Percentiles rank a stretch among this genome's conserved stretches.
These are phyloP conservation scores for Pangasianodon gigas DNA, from an alignment of 2,113 vertebrate genomes.

Conservation along the genomic window DNA sequence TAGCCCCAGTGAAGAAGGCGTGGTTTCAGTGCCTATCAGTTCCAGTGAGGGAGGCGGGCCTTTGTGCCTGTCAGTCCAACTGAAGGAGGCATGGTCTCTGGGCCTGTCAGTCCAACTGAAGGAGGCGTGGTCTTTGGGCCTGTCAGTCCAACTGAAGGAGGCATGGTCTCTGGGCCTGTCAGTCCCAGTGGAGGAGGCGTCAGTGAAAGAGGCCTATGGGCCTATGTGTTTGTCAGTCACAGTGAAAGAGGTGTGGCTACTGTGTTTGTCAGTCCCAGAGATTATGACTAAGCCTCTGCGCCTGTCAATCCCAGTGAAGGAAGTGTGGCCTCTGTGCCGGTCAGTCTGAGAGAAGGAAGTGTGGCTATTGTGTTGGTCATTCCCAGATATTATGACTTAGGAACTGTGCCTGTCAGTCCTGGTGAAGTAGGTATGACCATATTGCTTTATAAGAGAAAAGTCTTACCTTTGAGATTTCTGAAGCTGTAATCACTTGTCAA, in stretches of 20 bases:
- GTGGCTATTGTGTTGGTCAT: not conserved
- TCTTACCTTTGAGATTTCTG: slow-evolving; percentile 83
- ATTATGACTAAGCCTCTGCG: not conserved
- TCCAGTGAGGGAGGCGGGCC: not conserved
- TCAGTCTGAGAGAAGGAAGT: not conserved
- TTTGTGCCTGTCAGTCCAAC: not conserved
- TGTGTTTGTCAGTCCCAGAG: not conserved
- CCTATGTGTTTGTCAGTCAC: not conserved
- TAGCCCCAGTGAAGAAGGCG: not conserved
- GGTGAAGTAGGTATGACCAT: not conserved
- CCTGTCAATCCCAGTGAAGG: not conserved
- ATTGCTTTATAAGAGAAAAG: not conserved
- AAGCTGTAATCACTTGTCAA: slow-evolving; percentile 83
- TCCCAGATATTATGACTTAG: not conserved
- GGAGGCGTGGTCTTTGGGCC: too few species aligned
- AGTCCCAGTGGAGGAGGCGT: not conserved
- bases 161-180: not conserved
- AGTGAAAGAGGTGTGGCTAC: not conserved
- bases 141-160: too few species aligned
- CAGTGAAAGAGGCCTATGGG: not conserved
- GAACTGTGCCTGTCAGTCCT: not conserved
- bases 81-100: not conserved
- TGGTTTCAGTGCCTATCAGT: too few species aligned
- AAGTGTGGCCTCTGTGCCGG: not conserved
- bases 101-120: too few species aligned